A percentile compares a stretch with the other conserved stretches of the same genome.
phyloP scores from a whole-genome alignment of 2,113 vertebrate genomes.

The Bostrychus sinensis region DNA sequence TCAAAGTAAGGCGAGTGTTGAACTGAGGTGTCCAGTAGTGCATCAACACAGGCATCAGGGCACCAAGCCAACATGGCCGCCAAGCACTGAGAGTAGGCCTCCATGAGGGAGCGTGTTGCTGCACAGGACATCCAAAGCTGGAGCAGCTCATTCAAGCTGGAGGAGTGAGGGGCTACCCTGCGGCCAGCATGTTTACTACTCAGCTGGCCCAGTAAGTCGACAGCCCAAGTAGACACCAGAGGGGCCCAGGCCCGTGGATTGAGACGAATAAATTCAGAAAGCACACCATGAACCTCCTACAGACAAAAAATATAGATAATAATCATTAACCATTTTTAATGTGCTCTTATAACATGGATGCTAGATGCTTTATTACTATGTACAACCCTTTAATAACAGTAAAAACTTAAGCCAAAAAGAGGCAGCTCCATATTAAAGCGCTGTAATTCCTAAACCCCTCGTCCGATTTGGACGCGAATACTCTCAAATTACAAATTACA shows the following conservation, averaged over 20 bases:
- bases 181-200: constrained; percentile 90
- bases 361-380: too few relatives aligned
- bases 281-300: constrained; percentile 84
- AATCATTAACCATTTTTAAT: not conserved
- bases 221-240: constrained; percentile 89
- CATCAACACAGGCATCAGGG: constrained; percentile 93
- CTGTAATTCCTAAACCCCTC: too few relatives aligned
- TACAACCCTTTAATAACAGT: too few relatives aligned
- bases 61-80: constrained; percentile 89
- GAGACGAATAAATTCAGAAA: constrained; percentile 85
- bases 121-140: constrained; percentile 95
- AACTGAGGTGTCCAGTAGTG: constrained; percentile 90
- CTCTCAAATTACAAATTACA: too few relatives aligned
- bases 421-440: too few relatives aligned
- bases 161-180: constrained; percentile 85
- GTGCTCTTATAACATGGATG: not conserved
- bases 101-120: constrained; percentile 90
- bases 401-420: too few relatives aligned
- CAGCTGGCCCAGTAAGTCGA: constrained; percentile 93
- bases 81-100: constrained; percentile 93
- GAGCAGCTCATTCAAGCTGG: constrained; percentile 90
- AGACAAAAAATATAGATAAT: constrained; percentile 20
- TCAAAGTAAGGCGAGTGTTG: constrained; percentile 96
- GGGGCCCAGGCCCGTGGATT: constrained; percentile 93
- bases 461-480: too few relatives aligned